Base-by-base conservation (phyloP, 2,113 vertebrate species). In the Synchiropus splendidus region DNA sequence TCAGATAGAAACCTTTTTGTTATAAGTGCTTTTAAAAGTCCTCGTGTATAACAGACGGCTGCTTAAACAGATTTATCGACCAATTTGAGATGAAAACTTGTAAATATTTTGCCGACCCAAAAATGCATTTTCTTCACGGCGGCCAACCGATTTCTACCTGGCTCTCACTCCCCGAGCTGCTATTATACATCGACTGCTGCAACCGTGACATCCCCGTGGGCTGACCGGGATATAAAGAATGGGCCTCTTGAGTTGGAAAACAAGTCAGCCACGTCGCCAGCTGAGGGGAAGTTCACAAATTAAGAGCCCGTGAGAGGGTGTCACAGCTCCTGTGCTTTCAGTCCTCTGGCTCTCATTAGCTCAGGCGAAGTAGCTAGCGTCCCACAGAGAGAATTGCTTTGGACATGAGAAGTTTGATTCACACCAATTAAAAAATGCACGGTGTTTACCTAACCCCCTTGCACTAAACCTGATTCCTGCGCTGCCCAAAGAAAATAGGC, bases 281-380 rank as follows among this genome's bases (percentile, higher is more conserved):
- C 58, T n/a, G 48, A 41, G 51, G 43, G 54, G 51, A 67, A 62
- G 66, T 70, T 74, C 65, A 54, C 61, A 81, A 70, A 80, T 75
- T 48, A 73, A 70, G 49, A 69, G 61, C 52, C 11, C 5, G 37
- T 8, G 54, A 57, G 45, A 62, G 54, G 39, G 49, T 49, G 69
- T 64, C 58, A 60, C 54, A 59, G 45, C 3, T 13, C 54, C 58
- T 61, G 68, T 75, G 67, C 66, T 48, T 58, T 37, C 48, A 16
- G 53, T 55, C 40, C 62, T 59, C 51, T 51, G 52, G 44, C 46
- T 58, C 73, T 75, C 66, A 70, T 84, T 78, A 81, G 60, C 77
- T 51, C 47, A 15, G 58, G 18, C 53, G 14, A 6, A 39, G 59
- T 58, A 44, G 49, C 64, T 61, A 38, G 41, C 52, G 51, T 48